Evolutionary conservation across 2,797 vertebrate species (phyloP).

Genomic region (Pseudochromis fuscus): DNA sequence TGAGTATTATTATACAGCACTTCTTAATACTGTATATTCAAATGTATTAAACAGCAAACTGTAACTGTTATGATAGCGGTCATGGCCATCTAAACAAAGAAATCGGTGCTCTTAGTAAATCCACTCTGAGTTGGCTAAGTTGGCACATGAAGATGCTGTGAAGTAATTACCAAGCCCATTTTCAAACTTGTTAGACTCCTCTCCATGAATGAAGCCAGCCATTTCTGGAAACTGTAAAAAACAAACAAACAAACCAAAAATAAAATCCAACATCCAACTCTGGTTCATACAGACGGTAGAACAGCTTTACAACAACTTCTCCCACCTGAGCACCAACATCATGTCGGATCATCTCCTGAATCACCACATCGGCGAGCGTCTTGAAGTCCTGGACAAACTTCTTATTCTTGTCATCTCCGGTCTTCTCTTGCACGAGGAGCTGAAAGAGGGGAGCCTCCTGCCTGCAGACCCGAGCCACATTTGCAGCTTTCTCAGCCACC

Average conservation of each 20-base stretch:
- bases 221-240: constrained; percentile 85
- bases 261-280: neutral
- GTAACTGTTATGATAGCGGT: too few relatives aligned
- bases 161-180: constrained; percentile 85
- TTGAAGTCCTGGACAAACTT: constrained; percentile 90
- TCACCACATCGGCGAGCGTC: constrained; percentile 88
- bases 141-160: neutral
- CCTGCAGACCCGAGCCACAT: constrained; percentile 87
- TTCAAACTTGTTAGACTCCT: constrained; percentile 90
- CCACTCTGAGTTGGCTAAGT: too few relatives aligned
- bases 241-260: constrained; percentile 5
- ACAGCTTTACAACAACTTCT: accelerated
- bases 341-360: constrained; percentile 89
- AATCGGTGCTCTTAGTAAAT: too few relatives aligned
- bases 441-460: constrained; percentile 86
- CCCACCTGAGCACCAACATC: constrained; percentile 83
- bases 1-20: too few relatives aligned
- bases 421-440: constrained; percentile 88
- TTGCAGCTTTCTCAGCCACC: constrained; percentile 87
- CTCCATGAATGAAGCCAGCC: constrained; percentile 84
- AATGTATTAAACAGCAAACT: too few relatives aligned
- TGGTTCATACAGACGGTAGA: neutral
- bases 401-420: constrained; percentile 88
- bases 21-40: too few relatives aligned
- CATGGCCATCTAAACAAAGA: too few relatives aligned